Evolutionary conservation across 2,113 vertebrate genomes (phyloP).

Genomic region (Tragelaphus imberbis): DNA sequence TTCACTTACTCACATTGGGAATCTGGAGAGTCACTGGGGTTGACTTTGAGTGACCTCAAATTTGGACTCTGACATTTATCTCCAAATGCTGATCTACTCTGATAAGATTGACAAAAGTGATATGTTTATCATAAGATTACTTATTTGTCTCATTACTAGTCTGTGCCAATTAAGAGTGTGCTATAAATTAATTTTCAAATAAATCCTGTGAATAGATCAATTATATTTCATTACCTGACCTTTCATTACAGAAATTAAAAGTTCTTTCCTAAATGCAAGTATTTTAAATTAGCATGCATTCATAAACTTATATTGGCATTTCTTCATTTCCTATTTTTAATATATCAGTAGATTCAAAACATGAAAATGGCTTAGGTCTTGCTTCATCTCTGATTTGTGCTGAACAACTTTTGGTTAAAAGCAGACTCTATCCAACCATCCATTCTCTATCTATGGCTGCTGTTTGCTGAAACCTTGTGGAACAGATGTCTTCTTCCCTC

Average conservation of each 20-base stretch:
- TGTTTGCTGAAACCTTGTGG: not conserved
- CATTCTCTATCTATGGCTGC: not conserved
- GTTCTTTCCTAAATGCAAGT: not conserved
- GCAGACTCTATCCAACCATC: not conserved
- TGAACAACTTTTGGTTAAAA: constrained; percentile 12
- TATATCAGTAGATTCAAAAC: not conserved
- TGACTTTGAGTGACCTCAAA: not conserved
- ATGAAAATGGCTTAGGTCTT: not conserved
- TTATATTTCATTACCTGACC: not conserved
- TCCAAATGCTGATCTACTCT: not conserved
- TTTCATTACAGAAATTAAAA: not conserved
- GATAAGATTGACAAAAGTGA: not conserved
- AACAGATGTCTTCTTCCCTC: not conserved
- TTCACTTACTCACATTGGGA: not conserved
- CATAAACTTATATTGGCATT: not conserved
- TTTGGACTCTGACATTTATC: not conserved
- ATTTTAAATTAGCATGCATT: not conserved
- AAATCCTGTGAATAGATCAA: not conserved
- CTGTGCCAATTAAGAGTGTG: not conserved
- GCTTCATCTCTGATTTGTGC: not conserved
- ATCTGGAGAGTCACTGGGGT: not conserved
- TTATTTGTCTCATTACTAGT: not conserved
- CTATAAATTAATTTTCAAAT: not conserved
- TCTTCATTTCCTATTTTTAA: not conserved
- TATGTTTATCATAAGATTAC: not conserved